Evolutionary conservation across 2,888 invertebrate genomes (phyloP).

Genomic region (Stictocephala bisonia): DNA sequence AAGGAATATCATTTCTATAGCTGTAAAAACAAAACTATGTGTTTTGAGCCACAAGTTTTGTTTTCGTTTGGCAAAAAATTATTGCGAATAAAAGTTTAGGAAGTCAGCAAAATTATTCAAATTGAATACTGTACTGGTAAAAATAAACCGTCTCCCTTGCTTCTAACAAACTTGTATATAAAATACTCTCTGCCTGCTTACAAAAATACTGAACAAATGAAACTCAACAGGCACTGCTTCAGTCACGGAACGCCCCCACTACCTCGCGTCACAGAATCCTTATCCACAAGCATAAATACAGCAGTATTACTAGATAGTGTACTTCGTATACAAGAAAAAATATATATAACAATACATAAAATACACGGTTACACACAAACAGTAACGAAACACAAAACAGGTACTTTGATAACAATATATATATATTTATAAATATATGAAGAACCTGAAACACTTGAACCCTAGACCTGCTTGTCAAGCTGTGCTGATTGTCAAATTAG

Average conservation of each 20-base stretch:
- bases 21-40: too few relatives aligned
- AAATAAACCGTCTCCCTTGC: too few relatives aligned
- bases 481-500: too few relatives aligned
- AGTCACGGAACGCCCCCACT: constrained; percentile 3
- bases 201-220: constrained; percentile 18
- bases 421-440: not conserved
- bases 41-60: too few relatives aligned
- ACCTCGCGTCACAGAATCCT: not conserved
- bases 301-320: not conserved
- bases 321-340: constrained; percentile 30
- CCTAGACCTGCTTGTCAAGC: too few relatives aligned
- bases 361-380: constrained; percentile 4
- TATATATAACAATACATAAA: constrained; percentile 35
- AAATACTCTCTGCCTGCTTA: constrained; percentile 19
- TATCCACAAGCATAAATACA: not conserved
- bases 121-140: too few relatives aligned
- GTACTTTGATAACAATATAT: too few relatives aligned
- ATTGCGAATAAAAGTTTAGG: too few relatives aligned
- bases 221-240: constrained; percentile 16
- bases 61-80: too few relatives aligned
- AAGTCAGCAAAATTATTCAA: too few relatives aligned
- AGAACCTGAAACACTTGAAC: constrained; percentile 5
- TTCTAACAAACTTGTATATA: too few relatives aligned
- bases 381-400: constrained; percentile 11
- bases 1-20: too few relatives aligned